Evolutionary conservation across 2,888 invertebrate species (phyloP), one percentile per base, ranked within the genome.

Genomic region (Boloria selene): DNA sequence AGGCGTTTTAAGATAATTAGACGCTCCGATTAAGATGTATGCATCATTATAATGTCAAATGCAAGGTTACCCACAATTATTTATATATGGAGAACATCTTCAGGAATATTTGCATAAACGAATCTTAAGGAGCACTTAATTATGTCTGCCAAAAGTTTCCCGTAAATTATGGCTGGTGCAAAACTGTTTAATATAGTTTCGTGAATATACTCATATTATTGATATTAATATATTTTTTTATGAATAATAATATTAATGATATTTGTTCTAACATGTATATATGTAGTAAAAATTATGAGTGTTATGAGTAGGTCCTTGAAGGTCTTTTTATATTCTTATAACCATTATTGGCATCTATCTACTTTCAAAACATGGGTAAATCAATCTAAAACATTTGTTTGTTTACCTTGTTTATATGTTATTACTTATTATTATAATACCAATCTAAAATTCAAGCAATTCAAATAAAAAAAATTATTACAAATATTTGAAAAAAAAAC

Each of bases 71-170:
- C 82, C 80, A 77, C 83, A 80, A 90, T 90, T 90, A 84, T 90
- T 91, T 84, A 84, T 82, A 84, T 82, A 75, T 71, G 67, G 68
- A 70, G 73, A 77, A 79, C 83, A 85, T 85, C 85, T 84, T 80
- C 79, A 80, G 78, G 73, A 80, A 80, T 84, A 88, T 90, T 90
- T 87, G 87, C 90, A 87, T 89, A 85, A 85, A 86, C 82, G 82
- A 79, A 84, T 82, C 88, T 79, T 86, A 88, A 88, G 89, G 84
- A 88, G 88, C 88, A 77, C 80, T 86, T 84, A 73, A 73, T 75
- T 84, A 79, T 77, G 81, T 78, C 80, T 76, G 74, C 78, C 77
- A 79, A 83, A 85, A 79, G 82, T 82, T 77, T 75, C 71, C 72
- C 73, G 79, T 86, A 84, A 88, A 80, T 84, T 85, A 86, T 85